phyloP scores from a whole-genome alignment of 92 coral and sea anemone genomes.

The Siderastrea radians region DNA sequence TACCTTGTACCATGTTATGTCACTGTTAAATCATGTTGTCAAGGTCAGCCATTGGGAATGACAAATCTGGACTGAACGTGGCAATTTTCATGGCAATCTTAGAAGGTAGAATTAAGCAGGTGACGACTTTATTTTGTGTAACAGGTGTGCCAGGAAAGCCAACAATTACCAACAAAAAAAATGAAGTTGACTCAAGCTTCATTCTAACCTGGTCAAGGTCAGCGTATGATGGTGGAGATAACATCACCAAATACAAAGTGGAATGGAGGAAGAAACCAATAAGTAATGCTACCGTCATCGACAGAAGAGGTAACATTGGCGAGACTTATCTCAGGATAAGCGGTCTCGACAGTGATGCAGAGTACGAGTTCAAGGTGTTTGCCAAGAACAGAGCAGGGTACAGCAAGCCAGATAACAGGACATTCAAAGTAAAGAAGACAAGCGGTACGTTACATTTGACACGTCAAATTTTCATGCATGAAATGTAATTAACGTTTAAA shows the following conservation, averaged over 20 bases:
- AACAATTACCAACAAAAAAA: slow-evolving; percentile 25
- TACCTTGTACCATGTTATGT: neutral
- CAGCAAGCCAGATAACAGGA: slow-evolving; percentile 47
- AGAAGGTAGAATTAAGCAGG: no score
- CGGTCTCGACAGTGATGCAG: slow-evolving; percentile 22
- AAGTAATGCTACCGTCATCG: neutral
- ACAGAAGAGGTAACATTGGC: neutral
- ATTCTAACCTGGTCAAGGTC: slow-evolving; percentile 63
- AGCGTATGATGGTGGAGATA: slow-evolving; percentile 54
- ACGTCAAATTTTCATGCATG: no score
- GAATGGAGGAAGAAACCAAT: slow-evolving; percentile 53
- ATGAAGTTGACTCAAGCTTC: neutral
- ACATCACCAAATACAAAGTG: slow-evolving; percentile 37
- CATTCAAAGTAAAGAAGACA: slow-evolving; percentile 6
- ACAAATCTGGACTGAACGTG: no score
- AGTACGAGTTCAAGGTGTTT: slow-evolving; percentile 54
- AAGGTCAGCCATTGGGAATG: no score
- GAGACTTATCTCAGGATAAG: slow-evolving; percentile 1
- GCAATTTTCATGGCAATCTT: no score
- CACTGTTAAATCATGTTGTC: no score
- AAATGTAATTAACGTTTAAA: no score
- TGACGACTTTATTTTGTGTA: neutral
- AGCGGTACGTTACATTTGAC: neutral
- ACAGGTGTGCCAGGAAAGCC: slow-evolving; percentile 73
- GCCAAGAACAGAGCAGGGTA: slow-evolving; percentile 52